Evolutionary conservation across 2,113 vertebrate genomes (phyloP).

Genomic region (Eulemur macaco): DNA sequence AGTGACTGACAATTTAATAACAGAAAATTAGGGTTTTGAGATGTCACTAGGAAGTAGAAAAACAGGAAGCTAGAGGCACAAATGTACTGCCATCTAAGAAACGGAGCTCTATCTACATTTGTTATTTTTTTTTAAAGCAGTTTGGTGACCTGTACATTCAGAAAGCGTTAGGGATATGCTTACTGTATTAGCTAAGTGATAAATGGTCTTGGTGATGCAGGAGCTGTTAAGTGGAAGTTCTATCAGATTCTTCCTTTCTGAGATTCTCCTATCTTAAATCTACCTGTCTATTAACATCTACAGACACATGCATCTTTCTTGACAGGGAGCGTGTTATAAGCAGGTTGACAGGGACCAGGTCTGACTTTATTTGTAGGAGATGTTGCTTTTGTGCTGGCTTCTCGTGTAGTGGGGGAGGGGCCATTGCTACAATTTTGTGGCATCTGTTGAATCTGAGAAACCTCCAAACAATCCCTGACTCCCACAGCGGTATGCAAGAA

Average conservation of each 20-base stretch:
- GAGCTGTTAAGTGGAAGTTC: background rate
- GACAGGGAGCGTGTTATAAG: background rate
- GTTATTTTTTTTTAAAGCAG: background rate
- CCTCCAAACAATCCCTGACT: background rate
- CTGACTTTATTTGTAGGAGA: background rate
- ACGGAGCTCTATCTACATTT: background rate
- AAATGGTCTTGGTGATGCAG: background rate
- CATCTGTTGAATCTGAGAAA: background rate
- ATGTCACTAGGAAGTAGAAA: background rate
- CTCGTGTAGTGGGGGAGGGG: background rate
- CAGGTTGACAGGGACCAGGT: background rate
- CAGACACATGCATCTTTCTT: background rate
- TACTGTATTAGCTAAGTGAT: background rate
- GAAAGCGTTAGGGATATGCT: background rate
- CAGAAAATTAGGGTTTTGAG: background rate
- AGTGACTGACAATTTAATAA: slow-evolving; percentile 38
- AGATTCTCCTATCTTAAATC: slow-evolving; percentile 44
- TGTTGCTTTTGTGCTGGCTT: background rate
- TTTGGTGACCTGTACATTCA: background rate
- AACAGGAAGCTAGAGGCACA: background rate
- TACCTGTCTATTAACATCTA: slow-evolving; percentile 1
- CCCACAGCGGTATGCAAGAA: background rate
- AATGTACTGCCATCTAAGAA: background rate
- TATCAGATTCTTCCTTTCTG: background rate
- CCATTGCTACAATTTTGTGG: background rate